Evolutionary conservation across 2,113 vertebrate species (phyloP).

Genomic region (Petrocephalus zakoni): DNA sequence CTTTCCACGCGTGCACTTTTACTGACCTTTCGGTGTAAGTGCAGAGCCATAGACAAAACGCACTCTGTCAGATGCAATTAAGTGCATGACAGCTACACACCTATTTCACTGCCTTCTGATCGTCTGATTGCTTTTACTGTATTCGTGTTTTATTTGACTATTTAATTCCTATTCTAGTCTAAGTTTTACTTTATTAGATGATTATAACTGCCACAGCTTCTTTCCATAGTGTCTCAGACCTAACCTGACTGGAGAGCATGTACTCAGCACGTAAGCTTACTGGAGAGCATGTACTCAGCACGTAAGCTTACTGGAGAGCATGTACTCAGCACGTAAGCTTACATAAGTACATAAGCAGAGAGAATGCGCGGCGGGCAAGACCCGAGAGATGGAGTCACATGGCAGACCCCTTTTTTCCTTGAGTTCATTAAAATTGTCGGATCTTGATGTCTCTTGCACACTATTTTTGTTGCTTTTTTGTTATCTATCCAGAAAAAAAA

Average conservation of each 20-base stretch:
- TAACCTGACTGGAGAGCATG: background rate
- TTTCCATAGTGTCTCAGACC: background rate
- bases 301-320: background rate
- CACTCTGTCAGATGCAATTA: conserved; percentile 4
- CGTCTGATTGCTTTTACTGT: background rate
- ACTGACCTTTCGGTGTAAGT: conserved; percentile 6
- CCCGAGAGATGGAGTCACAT: background rate
- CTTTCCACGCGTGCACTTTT: background rate
- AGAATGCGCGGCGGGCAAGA: background rate
- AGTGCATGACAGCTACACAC: background rate
- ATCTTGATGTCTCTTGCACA: background rate
- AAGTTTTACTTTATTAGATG: background rate
- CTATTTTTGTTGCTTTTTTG: background rate
- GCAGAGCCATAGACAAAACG: background rate
- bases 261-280: background rate
- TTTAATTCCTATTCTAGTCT: background rate
- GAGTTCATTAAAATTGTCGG: background rate
- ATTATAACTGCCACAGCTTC: background rate
- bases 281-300: background rate
- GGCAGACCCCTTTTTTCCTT: background rate
- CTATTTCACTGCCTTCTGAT: background rate
- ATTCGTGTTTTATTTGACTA: background rate
- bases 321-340: background rate
- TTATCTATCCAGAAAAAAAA: background rate
- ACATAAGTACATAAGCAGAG: background rate